A percentile compares a stretch with the other conserved stretches of the same genome.
Conservation (phyloP, 2,113 vertebrate species). For the Sceloporus undulatus region DNA sequence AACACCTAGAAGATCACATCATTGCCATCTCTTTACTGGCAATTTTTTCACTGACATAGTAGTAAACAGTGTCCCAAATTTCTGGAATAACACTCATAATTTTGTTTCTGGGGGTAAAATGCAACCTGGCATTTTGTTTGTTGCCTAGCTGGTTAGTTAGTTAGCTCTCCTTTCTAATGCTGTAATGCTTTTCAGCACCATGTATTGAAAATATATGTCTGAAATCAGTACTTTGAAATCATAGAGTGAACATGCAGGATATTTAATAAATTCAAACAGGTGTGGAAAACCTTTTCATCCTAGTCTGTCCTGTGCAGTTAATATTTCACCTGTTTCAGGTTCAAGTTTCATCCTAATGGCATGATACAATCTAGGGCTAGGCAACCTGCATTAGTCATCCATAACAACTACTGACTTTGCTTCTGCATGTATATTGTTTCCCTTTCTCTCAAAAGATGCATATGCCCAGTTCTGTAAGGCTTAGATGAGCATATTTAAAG, state of each 20-base stretch:
- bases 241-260: not conserved
- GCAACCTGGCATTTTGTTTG: not conserved
- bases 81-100: not conserved
- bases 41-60: not conserved
- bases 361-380: not conserved
- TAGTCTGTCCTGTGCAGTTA: not conserved
- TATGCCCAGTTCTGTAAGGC: not conserved
- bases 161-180: no score
- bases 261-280: not conserved
- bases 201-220: not conserved
- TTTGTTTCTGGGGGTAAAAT: not conserved
- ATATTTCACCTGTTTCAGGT: not conserved
- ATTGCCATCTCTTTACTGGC: not conserved
- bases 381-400: not conserved
- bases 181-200: no score
- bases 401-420: not conserved
- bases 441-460: conserved; percentile 13
- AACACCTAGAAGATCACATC: no score
- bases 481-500: not conserved
- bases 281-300: not conserved
- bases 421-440: not conserved
- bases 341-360: not conserved
- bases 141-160: not conserved
- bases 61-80: not conserved
- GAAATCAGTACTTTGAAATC: not conserved